Conservation (phyloP, 2,113 vertebrate species). For the Maccullochella peelii region DNA sequence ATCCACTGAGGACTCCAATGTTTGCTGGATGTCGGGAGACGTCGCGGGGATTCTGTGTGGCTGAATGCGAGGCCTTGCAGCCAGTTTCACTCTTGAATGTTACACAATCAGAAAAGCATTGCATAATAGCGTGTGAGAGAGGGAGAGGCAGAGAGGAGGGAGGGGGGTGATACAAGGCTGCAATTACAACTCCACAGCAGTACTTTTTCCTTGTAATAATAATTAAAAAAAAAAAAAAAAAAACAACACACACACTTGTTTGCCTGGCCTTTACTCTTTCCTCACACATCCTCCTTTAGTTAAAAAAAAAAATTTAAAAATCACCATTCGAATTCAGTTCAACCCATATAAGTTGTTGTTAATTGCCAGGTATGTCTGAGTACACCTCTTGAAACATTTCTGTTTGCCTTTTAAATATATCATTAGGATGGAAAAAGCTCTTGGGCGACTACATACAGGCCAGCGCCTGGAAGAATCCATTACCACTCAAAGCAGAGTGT, state of each 20-base stretch:
- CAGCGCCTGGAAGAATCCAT: conserved; percentile 62
- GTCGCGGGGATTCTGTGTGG: neutral
- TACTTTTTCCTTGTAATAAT: neutral
- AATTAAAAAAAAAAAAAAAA: neutral
- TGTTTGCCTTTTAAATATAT: conserved; percentile 35
- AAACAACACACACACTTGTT: neutral
- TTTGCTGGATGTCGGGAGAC: neutral
- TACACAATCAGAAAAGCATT: conserved; percentile 71
- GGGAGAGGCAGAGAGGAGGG: conserved; percentile 3
- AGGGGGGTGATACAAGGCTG: conserved; percentile 22
- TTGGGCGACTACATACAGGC: conserved; percentile 15
- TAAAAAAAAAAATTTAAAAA: too few species aligned
- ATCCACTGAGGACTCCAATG: neutral
- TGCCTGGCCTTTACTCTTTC: conserved; percentile 16
- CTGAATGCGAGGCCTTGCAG: conserved; percentile 39
- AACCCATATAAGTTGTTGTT: neutral
- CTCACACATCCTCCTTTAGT: conserved; percentile 13
- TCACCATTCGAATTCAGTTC: too few species aligned
- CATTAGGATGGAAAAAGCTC: conserved; percentile 29
- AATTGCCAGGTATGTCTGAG: conserved; percentile 6
- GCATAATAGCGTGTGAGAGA: conserved; percentile 62
- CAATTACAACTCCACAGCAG: conserved; percentile 51
- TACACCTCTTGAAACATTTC: conserved; percentile 9
- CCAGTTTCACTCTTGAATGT: conserved; percentile 46
- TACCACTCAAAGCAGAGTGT: conserved; percentile 41